Conservation (phyloP, 2,888 invertebrate species). For the Oasisia sp. region DNA sequence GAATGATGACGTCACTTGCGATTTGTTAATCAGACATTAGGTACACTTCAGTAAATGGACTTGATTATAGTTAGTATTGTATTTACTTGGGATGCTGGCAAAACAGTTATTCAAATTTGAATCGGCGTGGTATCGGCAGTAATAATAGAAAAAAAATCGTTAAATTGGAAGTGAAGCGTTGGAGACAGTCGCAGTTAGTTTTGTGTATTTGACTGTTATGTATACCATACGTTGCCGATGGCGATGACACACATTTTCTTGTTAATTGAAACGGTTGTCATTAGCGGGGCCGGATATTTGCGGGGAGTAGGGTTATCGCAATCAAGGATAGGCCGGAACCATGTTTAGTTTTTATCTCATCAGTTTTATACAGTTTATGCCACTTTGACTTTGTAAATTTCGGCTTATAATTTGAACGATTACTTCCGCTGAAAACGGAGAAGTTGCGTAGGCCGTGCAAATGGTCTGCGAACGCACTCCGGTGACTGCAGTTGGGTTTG, state of each 20-base stretch:
- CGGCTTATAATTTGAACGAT: background rate
- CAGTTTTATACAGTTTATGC: too few relatives aligned
- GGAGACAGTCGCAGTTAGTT: background rate
- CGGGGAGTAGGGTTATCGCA: background rate
- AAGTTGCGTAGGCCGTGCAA: too few relatives aligned
- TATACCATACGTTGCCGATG: background rate
- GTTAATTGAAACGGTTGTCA: background rate
- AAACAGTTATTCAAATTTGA: background rate
- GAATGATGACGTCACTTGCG: too few relatives aligned
- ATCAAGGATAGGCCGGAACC: background rate
- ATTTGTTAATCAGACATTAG: too few relatives aligned
- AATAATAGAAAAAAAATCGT: background rate
- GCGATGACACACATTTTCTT: background rate
- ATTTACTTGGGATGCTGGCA: too few relatives aligned
- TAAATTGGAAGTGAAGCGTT: background rate
- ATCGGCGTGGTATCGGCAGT: background rate
- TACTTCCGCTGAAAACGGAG: background rate
- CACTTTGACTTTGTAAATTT: background rate
- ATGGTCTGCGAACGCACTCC: too few relatives aligned
- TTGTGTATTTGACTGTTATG: too few relatives aligned
- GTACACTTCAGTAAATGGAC: too few relatives aligned
- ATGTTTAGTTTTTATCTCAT: background rate
- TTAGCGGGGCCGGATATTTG: background rate
- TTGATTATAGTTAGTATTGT: too few relatives aligned
- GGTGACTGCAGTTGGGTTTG: too few relatives aligned